phyloP scores from a whole-genome alignment of 1,140 invertebrate species.

The Drosophila azteca region DNA sequence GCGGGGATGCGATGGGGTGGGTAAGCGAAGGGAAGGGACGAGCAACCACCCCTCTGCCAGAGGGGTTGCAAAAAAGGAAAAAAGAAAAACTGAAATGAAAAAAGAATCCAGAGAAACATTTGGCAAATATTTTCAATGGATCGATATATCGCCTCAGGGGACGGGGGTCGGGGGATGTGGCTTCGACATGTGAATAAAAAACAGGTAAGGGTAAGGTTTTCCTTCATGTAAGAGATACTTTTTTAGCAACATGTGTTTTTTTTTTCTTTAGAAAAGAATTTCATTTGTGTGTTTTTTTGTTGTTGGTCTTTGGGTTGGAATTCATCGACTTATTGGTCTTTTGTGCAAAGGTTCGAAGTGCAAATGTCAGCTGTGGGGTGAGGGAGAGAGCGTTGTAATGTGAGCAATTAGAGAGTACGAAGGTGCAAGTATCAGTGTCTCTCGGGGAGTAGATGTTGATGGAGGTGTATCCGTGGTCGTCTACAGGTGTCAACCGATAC shows the following conservation, averaged over 20 bases:
- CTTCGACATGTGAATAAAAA: constrained; percentile 67
- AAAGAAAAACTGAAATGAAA: constrained; percentile 23
- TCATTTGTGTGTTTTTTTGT: constrained; percentile 10
- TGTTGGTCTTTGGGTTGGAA: constrained; percentile 5
- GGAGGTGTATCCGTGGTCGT: constrained; percentile 11
- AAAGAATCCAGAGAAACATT: constrained; percentile 34
- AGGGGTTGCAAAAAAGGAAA: constrained; percentile 64
- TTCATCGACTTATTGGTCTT: constrained; percentile 75
- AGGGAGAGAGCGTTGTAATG: constrained; percentile 48
- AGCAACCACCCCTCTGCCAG: constrained; percentile 56
- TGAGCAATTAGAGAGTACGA: constrained; percentile 63
- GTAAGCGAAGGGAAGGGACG: constrained; percentile 19
- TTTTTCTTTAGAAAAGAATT: constrained; percentile 46
- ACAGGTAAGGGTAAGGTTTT: constrained; percentile 60
- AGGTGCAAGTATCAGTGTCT: constrained; percentile 52
- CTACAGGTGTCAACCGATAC: constrained; percentile 70
- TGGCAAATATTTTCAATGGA: constrained; percentile 59
- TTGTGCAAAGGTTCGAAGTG: constrained; percentile 52
- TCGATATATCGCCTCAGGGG: constrained; percentile 36
- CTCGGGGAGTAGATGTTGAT: constrained; percentile 14
- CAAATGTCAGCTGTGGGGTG: constrained; percentile 66
- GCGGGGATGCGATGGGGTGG: constrained; percentile 33
- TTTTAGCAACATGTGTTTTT: constrained; percentile 63
- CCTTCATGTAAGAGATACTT: constrained; percentile 68
- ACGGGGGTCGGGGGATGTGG: neutral